Evolutionary conservation across 2,797 vertebrate species (phyloP).

Genomic region (Euphonia xanthogaster): DNA sequence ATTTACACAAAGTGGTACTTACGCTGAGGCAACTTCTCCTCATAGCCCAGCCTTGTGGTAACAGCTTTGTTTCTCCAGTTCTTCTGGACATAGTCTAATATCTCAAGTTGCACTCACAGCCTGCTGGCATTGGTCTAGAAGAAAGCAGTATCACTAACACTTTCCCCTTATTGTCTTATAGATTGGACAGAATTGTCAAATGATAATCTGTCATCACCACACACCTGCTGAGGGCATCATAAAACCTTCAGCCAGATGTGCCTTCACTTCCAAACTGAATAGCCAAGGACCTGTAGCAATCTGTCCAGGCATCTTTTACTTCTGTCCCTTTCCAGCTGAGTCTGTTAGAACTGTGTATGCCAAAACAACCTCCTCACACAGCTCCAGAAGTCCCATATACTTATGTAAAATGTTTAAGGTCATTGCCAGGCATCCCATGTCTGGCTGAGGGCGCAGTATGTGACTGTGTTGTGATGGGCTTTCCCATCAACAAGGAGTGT

Average conservation of each 20-base stretch:
- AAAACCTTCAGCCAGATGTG: neutral
- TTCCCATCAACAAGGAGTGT: accelerated
- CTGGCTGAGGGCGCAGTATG: neutral
- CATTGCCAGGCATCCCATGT: neutral
- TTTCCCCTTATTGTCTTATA: neutral
- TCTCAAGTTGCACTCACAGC: neutral
- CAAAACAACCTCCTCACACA: neutral
- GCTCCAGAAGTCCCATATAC: neutral
- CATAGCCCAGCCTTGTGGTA: neutral
- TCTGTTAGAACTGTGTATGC: neutral
- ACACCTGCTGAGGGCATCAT: neutral
- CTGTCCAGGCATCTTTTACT: neutral
- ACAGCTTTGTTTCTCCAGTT: neutral
- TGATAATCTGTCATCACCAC: neutral
- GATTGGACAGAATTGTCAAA: neutral
- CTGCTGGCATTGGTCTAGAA: neutral
- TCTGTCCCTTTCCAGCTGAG: neutral
- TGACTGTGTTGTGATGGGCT: neutral
- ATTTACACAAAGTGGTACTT: neutral
- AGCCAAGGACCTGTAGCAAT: neutral
- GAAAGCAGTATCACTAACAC: neutral
- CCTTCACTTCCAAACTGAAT: neutral
- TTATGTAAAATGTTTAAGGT: neutral
- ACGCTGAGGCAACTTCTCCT: neutral
- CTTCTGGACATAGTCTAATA: neutral